Conservation (phyloP, 23 tunicate species). For the Ciona savignyi region DNA sequence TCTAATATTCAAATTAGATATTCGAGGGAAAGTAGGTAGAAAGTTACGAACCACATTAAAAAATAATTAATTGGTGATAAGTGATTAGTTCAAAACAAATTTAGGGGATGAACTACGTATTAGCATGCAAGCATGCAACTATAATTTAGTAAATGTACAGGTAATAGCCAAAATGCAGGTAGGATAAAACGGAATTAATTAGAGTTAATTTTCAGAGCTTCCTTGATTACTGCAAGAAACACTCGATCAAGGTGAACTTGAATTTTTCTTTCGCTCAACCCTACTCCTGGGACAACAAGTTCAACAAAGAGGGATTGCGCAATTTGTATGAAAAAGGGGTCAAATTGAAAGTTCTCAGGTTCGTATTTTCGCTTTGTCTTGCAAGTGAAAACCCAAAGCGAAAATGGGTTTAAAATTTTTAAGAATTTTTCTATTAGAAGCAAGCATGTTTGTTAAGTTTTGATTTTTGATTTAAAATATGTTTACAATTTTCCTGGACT, state of each 20-base stretch:
- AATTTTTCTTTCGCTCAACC: slow-evolving; percentile 50
- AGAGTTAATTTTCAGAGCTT: slow-evolving; percentile 24
- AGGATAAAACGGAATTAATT: background rate
- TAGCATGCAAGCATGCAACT: too few relatives aligned
- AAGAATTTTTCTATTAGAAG: slow-evolving; percentile 1
- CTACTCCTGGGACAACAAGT: slow-evolving; percentile 86
- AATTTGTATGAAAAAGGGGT: slow-evolving; percentile 41
- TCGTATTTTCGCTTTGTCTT: background rate
- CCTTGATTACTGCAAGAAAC: slow-evolving; percentile 60
- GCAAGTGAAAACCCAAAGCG: background rate
- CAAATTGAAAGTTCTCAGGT: slow-evolving; percentile 61
- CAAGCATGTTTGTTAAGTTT: background rate
- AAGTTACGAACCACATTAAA: too few relatives aligned
- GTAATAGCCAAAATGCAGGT: too few relatives aligned
- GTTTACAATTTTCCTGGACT: too few relatives aligned
- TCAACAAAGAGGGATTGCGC: slow-evolving; percentile 80
- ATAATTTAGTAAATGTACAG: too few relatives aligned
- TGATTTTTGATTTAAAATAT: too few relatives aligned
- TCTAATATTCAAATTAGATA: too few relatives aligned
- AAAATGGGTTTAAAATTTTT: too few relatives aligned
- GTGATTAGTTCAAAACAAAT: too few relatives aligned
- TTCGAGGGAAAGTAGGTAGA: too few relatives aligned
- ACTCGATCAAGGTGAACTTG: slow-evolving; percentile 38
- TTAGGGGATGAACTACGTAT: too few relatives aligned
- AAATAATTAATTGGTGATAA: too few relatives aligned